Evolutionary conservation across 1,140 invertebrate species (phyloP), one percentile per base, ranked within the genome.

Genomic region (Paracyclopina nana): DNA sequence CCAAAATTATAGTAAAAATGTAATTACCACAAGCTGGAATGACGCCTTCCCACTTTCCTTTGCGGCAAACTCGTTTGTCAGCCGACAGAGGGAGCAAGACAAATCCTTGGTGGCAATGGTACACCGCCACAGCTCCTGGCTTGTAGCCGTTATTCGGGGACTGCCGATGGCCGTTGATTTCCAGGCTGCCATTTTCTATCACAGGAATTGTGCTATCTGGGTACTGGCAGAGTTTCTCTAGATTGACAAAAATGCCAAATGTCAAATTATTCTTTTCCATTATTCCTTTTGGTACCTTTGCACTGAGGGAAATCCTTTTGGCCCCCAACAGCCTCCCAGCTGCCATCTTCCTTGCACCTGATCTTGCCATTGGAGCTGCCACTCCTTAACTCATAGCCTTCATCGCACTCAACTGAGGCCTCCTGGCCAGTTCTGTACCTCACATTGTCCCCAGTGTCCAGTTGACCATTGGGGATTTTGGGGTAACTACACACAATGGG

Each of bases 301-400:
- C n/a, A n/a, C n/a, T n/a, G n/a, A n/a, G n/a, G n/a, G n/a, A n/a
- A n/a, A n/a, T n/a, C n/a, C n/a, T n/a, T n/a, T n/a, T n/a, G n/a
- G n/a, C n/a, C n/a, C n/a, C n/a, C n/a, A n/a, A n/a, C n/a, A 4
- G 34, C 14, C n/a, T 38, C 34, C 34, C 34, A 38, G 34, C 34
- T 38, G 3, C 34, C 34, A 38, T 38, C 34, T 38, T 38, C 34
- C 46, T 28, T 48, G 28, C 46, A 48, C 25, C 25, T 28, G 16
- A 48, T 48, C 27, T 48, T 48, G 46, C 16, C 27, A n/a, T 25
- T 48, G 16, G 28, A 48, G 9, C n/a, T 16, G 5, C 16, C n/a
- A n/a, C 27, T 44, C 24, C 22, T 3, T 24, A 52, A 20, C 43
- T 52, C 22, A 14, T 46, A 52, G n/a, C 50, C 50, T 43, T 52